phyloP scores from a whole-genome alignment of 1,140 invertebrate genomes.

The Acromyrmex heyeri region DNA sequence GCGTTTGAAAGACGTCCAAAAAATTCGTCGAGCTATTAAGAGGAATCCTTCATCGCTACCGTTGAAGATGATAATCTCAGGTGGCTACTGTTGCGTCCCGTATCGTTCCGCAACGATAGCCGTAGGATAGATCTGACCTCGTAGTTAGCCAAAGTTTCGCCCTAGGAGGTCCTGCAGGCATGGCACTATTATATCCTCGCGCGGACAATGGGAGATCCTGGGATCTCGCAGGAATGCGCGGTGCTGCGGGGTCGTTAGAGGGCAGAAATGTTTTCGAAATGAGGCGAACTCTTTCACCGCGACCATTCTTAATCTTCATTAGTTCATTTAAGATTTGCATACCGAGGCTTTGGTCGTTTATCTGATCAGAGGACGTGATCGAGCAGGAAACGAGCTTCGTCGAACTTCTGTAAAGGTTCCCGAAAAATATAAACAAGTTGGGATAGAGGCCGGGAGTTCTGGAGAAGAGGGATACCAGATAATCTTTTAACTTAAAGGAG shows the following conservation, averaged over 20 bases:
- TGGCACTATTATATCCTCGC: constrained; percentile 75
- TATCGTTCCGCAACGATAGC: constrained; percentile 58
- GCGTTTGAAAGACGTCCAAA: constrained; percentile 59
- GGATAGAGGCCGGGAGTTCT: not conserved
- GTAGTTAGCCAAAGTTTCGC: constrained; percentile 77
- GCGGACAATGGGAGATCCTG: constrained; percentile 77
- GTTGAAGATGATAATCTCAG: constrained; percentile 77
- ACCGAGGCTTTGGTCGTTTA: constrained; percentile 78
- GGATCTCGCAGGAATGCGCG: constrained; percentile 77
- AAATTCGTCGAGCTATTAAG: constrained; percentile 77
- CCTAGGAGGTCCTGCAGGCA: constrained; percentile 78
- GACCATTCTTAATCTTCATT: constrained; percentile 85
- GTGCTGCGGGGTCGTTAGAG: constrained; percentile 52
- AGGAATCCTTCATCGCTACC: constrained; percentile 77
- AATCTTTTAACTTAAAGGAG: not conserved
- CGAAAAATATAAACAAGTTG: constrained; percentile 22
- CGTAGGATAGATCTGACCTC: constrained; percentile 73
- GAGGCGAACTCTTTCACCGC: constrained; percentile 80
- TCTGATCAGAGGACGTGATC: constrained; percentile 80
- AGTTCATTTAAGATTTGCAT: constrained; percentile 83
- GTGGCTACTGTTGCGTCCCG: constrained; percentile 75
- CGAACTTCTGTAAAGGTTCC: constrained; percentile 38
- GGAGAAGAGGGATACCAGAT: not conserved
- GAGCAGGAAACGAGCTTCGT: constrained; percentile 59
- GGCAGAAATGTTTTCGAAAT: constrained; percentile 80